Evolutionary conservation across 2,888 invertebrate genomes (phyloP).

Genomic region (Lithophane leautieri): DNA sequence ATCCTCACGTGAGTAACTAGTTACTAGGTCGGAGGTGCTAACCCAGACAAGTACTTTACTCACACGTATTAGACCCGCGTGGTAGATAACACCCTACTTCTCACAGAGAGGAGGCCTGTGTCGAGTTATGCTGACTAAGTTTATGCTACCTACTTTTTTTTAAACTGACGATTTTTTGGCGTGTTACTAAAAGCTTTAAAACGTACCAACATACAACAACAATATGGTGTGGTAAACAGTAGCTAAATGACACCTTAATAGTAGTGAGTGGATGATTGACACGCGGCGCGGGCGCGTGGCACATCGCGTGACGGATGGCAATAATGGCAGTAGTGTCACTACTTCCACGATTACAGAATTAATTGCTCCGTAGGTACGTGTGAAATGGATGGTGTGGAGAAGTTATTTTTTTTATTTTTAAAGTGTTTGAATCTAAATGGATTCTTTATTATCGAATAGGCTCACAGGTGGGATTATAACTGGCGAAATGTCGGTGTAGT

Average conservation of each 20-base stretch:
- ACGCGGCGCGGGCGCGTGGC: constrained; percentile 35
- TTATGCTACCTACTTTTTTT: neutral
- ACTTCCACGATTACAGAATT: constrained; percentile 49
- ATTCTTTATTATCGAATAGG: no score
- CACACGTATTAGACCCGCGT: neutral
- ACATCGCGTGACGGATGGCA: constrained; percentile 47
- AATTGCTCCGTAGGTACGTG: constrained; percentile 41
- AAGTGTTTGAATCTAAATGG: constrained; percentile 2
- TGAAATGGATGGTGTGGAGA: constrained; percentile 20
- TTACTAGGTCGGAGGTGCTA: neutral
- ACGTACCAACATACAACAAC: constrained; percentile 1
- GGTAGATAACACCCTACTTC: no score
- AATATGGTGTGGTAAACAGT: constrained; percentile 31
- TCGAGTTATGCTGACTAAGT: neutral
- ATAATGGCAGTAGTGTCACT: constrained; percentile 23
- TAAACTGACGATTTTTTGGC: neutral
- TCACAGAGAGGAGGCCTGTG: neutral
- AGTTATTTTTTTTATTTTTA: constrained; percentile 11
- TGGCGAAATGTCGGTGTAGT: no score
- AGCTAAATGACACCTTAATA: constrained; percentile 45
- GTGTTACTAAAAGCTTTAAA: constrained; percentile 17
- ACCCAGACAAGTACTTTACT: neutral
- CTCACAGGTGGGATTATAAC: no score
- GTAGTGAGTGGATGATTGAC: constrained; percentile 49
- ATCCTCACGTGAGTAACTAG: no score